A percentile compares a stretch with the other conserved stretches of the same genome.
Evolutionary conservation across 2,113 vertebrate species (phyloP).

Genomic region (Burhinus bistriatus): DNA sequence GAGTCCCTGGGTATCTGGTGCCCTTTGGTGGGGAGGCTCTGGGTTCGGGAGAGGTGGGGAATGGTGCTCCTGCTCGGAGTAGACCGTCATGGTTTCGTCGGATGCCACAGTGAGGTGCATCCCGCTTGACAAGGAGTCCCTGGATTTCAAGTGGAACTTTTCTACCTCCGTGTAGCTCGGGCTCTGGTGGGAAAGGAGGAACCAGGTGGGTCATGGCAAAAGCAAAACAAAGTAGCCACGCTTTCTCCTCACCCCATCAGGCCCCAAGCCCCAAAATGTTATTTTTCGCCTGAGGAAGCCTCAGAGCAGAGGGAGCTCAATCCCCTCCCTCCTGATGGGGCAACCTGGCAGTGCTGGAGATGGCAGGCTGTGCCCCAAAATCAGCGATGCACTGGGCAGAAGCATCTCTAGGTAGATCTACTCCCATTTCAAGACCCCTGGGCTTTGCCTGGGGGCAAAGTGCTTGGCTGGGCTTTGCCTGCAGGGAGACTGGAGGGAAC

Average conservation of each 20-base stretch:
- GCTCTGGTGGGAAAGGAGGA: conserved; percentile 70
- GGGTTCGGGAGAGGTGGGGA: conserved; percentile 21
- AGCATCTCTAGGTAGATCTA: not conserved
- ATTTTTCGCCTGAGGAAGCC: not conserved
- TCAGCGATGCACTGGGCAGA: not conserved
- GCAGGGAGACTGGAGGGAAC: not conserved
- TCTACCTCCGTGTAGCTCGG: conserved; percentile 72
- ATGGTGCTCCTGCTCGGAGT: conserved; percentile 68
- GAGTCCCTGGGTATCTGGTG: conserved; percentile 67
- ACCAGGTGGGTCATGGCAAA: not conserved
- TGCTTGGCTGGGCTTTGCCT: not conserved
- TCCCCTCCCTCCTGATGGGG: not conserved
- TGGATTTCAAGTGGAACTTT: conserved; percentile 72
- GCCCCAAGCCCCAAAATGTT: not conserved
- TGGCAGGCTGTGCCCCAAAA: not conserved
- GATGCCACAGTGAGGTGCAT: conserved; percentile 72
- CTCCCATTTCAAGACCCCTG: not conserved
- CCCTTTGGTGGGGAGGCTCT: conserved; percentile 56
- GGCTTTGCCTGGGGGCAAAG: not conserved
- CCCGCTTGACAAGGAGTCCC: conserved; percentile 75
- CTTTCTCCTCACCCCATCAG: not conserved
- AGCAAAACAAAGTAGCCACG: not conserved
- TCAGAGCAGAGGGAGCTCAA: not conserved
- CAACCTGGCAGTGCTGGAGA: not conserved
- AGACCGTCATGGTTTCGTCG: conserved; percentile 71